Evolutionary conservation across 2,888 invertebrate species (phyloP).

Genomic region (Diogma glabrata): DNA sequence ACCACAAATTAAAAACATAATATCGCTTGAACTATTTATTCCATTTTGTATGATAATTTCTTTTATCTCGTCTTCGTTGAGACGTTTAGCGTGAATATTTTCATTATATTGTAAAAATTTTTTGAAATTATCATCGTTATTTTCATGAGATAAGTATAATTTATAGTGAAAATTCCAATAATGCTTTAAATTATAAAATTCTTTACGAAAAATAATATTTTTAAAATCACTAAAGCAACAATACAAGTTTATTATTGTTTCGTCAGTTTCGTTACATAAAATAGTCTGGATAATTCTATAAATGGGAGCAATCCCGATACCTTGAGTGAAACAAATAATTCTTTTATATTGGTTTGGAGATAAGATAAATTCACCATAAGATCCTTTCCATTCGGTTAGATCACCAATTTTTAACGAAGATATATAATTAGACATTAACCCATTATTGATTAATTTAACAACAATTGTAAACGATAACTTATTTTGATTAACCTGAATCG

Average conservation of each 20-base stretch:
- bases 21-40: not conserved
- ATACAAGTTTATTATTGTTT: conserved; percentile 47
- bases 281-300: conserved; percentile 49
- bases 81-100: conserved; percentile 15
- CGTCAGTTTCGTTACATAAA: conserved; percentile 53
- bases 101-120: conserved; percentile 28
- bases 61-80: conserved; percentile 15
- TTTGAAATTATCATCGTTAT: conserved; percentile 22
- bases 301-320: conserved; percentile 65
- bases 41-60: not conserved
- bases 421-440: conserved; percentile 47
- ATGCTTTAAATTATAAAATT: conserved; percentile 44
- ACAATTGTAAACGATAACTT: conserved; percentile 43
- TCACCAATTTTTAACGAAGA: conserved; percentile 38
- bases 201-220: conserved; percentile 48
- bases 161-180: conserved; percentile 67
- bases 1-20: conserved; percentile 6
- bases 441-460: conserved; percentile 46
- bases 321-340: conserved; percentile 50
- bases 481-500: conserved; percentile 27
- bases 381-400: conserved; percentile 56
- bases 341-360: conserved; percentile 35
- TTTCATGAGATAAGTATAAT: conserved; percentile 43
- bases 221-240: conserved; percentile 47
- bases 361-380: conserved; percentile 50